Evolutionary conservation across 2,888 invertebrate genomes (phyloP).

Genomic region (Diarsia rubi): DNA sequence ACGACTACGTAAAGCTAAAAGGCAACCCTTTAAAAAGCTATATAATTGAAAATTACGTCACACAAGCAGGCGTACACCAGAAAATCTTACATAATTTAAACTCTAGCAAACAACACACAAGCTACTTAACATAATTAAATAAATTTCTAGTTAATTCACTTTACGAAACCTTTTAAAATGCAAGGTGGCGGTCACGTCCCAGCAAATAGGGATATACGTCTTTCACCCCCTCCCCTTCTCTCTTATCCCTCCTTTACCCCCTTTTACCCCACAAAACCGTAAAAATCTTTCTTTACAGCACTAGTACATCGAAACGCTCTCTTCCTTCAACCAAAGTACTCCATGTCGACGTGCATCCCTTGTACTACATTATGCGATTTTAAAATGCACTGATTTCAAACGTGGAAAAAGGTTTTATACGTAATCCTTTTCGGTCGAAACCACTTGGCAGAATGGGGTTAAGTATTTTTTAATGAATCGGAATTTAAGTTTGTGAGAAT

Average conservation of each 20-base stretch:
- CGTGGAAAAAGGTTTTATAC: constrained; percentile 52
- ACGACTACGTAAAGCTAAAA: constrained; percentile 18
- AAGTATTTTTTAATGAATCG: constrained; percentile 25
- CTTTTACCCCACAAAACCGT: constrained; percentile 75
- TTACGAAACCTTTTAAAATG: constrained; percentile 79
- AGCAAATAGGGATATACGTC: constrained; percentile 84
- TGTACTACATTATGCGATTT: constrained; percentile 69
- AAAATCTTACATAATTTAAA: constrained; percentile 34
- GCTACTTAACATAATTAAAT: constrained; percentile 59
- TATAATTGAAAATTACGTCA: constrained; percentile 24
- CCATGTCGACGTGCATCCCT: constrained; percentile 73
- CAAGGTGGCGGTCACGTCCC: constrained; percentile 84
- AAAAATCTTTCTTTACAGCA: constrained; percentile 87
- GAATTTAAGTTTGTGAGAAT: constrained; percentile 9
- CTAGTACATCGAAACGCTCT: constrained; percentile 85
- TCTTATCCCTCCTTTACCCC: constrained; percentile 48
- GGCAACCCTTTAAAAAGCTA: constrained; percentile 15
- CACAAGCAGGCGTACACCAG: not conserved
- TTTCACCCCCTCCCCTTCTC: constrained; percentile 50
- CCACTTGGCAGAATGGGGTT: constrained; percentile 29
- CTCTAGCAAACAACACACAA: constrained; percentile 26
- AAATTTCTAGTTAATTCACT: constrained; percentile 67
- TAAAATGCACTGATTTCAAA: constrained; percentile 76
- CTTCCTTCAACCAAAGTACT: constrained; percentile 78
- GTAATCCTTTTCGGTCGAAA: constrained; percentile 32